Evolutionary conservation across 2,113 vertebrate genomes (phyloP).

Genomic region (Daphoenositta chrysoptera): DNA sequence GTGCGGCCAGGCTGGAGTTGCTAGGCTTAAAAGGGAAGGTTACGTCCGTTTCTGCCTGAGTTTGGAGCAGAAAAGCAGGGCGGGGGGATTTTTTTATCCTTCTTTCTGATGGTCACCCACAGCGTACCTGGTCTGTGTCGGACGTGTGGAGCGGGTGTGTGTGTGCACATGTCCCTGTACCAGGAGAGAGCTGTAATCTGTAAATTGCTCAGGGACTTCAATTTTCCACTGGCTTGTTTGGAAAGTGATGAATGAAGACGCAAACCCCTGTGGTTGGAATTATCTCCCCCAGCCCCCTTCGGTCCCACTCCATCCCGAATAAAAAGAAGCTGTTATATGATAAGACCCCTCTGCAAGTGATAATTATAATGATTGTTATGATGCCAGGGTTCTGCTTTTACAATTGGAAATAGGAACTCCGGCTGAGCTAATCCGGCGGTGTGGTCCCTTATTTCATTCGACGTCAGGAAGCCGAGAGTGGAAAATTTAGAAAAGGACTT

Average conservation of each 20-base stretch:
- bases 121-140: not conserved
- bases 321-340: conserved; percentile 65
- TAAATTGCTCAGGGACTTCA: conserved; percentile 62
- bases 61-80: conserved; percentile 17
- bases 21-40: conserved; percentile 73
- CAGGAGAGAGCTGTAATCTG: conserved; percentile 52
- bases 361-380: conserved; percentile 68
- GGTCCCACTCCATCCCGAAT: not conserved
- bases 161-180: not conserved
- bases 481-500: conserved; percentile 48
- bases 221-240: conserved; percentile 63
- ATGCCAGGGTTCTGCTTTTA: conserved; percentile 37
- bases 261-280: conserved; percentile 53
- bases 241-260: conserved; percentile 69
- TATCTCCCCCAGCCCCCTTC: conserved; percentile 7
- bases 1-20: conserved; percentile 72
- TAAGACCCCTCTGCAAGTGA: conserved; percentile 63
- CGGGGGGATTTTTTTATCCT: not conserved
- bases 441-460: conserved; percentile 50
- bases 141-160: not conserved
- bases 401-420: conserved; percentile 47
- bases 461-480: conserved; percentile 15
- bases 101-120: not conserved
- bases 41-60: conserved; percentile 60
- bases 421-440: conserved; percentile 47